Base-by-base conservation (phyloP, 2,797 vertebrate genomes). In the Helicolenus hilgendorfi region DNA sequence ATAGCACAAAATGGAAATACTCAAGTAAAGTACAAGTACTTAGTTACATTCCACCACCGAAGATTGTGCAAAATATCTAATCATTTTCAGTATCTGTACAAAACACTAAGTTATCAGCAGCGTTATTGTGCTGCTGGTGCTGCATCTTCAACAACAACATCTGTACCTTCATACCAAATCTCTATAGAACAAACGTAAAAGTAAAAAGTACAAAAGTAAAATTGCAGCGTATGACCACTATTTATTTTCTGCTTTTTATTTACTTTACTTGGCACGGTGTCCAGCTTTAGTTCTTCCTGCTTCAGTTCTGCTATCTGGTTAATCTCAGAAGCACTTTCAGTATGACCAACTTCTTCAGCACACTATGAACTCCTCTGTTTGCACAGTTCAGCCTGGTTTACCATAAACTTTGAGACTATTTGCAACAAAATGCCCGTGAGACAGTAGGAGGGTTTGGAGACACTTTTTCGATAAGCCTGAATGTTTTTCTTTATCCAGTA, bases 231-330 rank as follows among this genome's bases (percentile, higher is more conserved):
- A 10, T 11, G 24, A n/a, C 56, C 18, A 9, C 5, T 31, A 5
- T 14, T 68, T 15, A 6, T 36, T n/a, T 63, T 26, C 31, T n/a
- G 9, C 56, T 35, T 81, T 26, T 38, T 14, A 15, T 24, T 67
- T 1, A 14, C 45, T 15, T 67, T 15, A 18, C 18, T 35, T 45
- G 56, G 33, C 36, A 4, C 22, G 2, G 9, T 55, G 18, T 72
- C 27, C 74, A 20, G 3, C 77, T 64, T 22, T 36, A 11, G 31
- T 36, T 63, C 18, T 36, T 70, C 20, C n/a, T 13, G 20, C 59
- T 68, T 72, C 67, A 49, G 38, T n/a, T 74, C 27, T 18, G 11
- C 22, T 29, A 5, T 77, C 73, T 81, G 72, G 11, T 74, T 70
- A 67, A 75, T 5, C 33, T 71, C 59, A 63, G 68, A 38, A 79